Conservation (phyloP, 2,113 vertebrate genomes). For the Chinchilla lanigera region DNA sequence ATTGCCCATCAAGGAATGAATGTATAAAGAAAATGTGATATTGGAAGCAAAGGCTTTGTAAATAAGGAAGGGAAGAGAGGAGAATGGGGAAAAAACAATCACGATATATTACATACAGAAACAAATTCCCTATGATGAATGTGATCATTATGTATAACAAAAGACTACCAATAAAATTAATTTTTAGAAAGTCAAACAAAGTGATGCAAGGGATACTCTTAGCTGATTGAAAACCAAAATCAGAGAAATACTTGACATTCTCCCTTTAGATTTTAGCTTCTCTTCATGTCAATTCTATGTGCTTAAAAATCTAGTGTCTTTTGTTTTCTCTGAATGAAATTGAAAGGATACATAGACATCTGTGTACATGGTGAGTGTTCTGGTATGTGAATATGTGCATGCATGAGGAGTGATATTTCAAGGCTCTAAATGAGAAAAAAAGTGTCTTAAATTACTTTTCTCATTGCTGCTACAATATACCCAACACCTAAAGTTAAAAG, state of each 20-base stretch:
- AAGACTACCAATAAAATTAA: too few relatives aligned
- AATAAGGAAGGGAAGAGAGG: too few relatives aligned
- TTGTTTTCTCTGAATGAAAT: slow-evolving; percentile 1
- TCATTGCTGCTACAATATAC: background rate
- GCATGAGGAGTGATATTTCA: slow-evolving; percentile 15
- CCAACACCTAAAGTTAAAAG: background rate
- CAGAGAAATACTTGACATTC: slow-evolving; percentile 1
- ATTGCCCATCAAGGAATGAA: background rate
- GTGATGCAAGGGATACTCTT: background rate
- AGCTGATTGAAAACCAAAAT: background rate
- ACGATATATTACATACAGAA: too few relatives aligned
- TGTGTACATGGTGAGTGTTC: background rate
- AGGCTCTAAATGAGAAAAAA: slow-evolving; percentile 43
- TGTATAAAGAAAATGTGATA: background rate
- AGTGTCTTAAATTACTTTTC: background rate
- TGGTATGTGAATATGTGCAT: background rate
- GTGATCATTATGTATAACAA: too few relatives aligned
- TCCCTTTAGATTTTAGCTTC: background rate
- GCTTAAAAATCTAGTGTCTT: background rate
- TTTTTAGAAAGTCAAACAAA: too few relatives aligned
- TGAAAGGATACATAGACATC: background rate
- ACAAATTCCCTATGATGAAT: too few relatives aligned
- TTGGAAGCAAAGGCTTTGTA: too few relatives aligned
- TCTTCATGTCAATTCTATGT: background rate
- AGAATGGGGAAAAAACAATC: too few relatives aligned